Evolutionary conservation across 2,113 vertebrate genomes (phyloP), one percentile per base, ranked within the genome.

Genomic region (Thalassoma bifasciatum): DNA sequence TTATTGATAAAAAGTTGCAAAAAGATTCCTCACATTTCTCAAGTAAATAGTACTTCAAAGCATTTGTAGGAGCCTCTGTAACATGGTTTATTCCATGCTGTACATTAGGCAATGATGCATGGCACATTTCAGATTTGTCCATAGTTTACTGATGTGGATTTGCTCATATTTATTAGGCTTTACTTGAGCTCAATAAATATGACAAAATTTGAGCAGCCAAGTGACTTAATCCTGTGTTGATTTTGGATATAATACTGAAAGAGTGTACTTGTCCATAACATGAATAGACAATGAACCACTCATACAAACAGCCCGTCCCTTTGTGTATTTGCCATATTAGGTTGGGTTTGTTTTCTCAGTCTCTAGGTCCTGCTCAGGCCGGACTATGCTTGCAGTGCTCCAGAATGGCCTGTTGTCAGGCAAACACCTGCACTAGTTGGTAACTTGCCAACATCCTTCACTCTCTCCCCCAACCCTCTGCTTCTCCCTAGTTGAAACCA

Each of bases 391-490:
- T 79, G 85, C 63, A 69, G 59, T 72, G 65, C 64, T 34, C 74
- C 75, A 71, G 66, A 63, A 79, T 60, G 72, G 87, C 54, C 67
- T 83, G 88, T 80, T 90, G 84, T 91, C 65, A 72, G 77, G 78
- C 88, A 82, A 75, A 87, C 92, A 94, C 92, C 89, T 94, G 93
- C 89, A 84, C 79, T 30, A 50, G 74, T 90, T 93, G 92, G 87
- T 78, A 71, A 59, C 52, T 59, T 75, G 91, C 92, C 92, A 93
- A 36, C n/a, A 21, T 81, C 74, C 83, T 86, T 79, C 73, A 81
- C 77, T 73, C 59, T 65, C 66, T 61, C 66, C 68, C 69, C 69
- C 54, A n/a, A n/a, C 78, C 62, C 76, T 44, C 44, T 83, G 47
- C 65, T 57, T 82, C 77, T 69, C 54, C 74, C 57, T 65, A 42